These are phyloP conservation scores for Sebastes baramenuke DNA, from an alignment of 2,797 vertebrate species.

Conservation along the genomic window DNA sequence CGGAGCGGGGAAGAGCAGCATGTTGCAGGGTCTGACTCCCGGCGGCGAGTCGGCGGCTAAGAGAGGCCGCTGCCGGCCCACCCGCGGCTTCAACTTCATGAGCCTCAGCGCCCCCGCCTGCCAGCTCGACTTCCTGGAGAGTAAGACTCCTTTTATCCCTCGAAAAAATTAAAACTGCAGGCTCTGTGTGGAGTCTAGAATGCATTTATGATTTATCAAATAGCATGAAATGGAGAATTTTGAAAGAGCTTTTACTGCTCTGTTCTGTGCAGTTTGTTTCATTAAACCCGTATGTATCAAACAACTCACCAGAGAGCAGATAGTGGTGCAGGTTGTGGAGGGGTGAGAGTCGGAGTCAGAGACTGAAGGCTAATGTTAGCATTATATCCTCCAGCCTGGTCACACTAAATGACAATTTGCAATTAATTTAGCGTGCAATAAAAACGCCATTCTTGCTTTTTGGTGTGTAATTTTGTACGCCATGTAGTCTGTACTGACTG, in stretches of 20 bases:
- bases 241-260: background rate
- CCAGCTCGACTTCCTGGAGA: conserved; percentile 91
- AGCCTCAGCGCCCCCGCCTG: conserved; percentile 81
- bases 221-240: background rate
- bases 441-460: too few species aligned
- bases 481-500: too few species aligned
- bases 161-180: background rate
- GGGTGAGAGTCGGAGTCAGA: background rate
- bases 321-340: background rate
- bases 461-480: too few species aligned
- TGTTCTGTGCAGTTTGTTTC: conserved; percentile 8
- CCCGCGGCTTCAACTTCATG: conserved; percentile 91
- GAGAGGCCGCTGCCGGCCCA: conserved; percentile 80
- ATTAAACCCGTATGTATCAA: background rate
- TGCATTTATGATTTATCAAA: conserved; percentile 8
- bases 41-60: conserved; percentile 64
- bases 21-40: conserved; percentile 86
- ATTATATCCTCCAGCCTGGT: too few species aligned
- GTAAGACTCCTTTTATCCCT: conserved; percentile 77
- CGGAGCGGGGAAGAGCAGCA: conserved; percentile 91
- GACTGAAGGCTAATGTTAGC: background rate
- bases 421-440: too few species aligned
- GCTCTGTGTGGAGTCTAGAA: background rate
- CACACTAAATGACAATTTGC: too few species aligned
- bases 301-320: background rate